These are phyloP conservation scores for Lacanobia oleracea DNA, from an alignment of 2,888 invertebrate species.

Conservation along the genomic window DNA sequence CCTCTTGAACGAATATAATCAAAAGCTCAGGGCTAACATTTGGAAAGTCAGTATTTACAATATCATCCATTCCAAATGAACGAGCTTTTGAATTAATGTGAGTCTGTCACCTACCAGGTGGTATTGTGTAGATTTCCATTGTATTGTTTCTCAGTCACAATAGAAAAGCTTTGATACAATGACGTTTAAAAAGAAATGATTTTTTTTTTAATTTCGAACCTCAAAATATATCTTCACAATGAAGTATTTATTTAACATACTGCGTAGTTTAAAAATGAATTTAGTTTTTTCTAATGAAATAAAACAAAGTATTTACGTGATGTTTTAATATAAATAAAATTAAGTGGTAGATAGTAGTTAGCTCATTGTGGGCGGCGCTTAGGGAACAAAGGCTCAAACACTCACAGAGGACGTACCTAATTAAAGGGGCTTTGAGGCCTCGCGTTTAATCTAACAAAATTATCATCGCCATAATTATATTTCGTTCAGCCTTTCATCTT, in stretches of 20 bases:
- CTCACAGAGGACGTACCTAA: conserved; percentile 56
- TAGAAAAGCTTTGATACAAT: not conserved
- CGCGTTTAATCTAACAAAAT: conserved; percentile 59
- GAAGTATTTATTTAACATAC: conserved; percentile 11
- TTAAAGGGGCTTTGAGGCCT: conserved; percentile 68
- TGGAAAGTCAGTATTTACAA: not conserved
- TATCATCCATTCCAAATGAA: not conserved
- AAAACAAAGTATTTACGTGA: conserved; percentile 19
- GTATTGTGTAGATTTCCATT: conserved; percentile 2
- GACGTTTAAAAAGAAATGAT: not conserved
- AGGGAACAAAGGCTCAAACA: conserved; percentile 52
- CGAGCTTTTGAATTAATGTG: conserved; percentile 7
- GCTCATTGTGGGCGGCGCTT: conserved; percentile 15
- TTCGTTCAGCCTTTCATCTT: conserved; percentile 41
- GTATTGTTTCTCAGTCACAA: not conserved
- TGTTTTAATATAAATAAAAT: conserved; percentile 38
- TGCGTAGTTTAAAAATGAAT: not conserved
- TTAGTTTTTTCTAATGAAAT: conserved; percentile 3
- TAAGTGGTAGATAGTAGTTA: conserved; percentile 24
- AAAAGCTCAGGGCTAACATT: too few species aligned
- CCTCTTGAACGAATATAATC: too few species aligned
- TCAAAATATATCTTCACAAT: not conserved
- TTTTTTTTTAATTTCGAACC: not conserved
- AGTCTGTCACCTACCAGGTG: not conserved
- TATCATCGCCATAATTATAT: conserved; percentile 59